These are phyloP conservation scores for Drosophila tsacasi DNA, from an alignment of 1,140 invertebrate genomes.

Conservation along the genomic window DNA sequence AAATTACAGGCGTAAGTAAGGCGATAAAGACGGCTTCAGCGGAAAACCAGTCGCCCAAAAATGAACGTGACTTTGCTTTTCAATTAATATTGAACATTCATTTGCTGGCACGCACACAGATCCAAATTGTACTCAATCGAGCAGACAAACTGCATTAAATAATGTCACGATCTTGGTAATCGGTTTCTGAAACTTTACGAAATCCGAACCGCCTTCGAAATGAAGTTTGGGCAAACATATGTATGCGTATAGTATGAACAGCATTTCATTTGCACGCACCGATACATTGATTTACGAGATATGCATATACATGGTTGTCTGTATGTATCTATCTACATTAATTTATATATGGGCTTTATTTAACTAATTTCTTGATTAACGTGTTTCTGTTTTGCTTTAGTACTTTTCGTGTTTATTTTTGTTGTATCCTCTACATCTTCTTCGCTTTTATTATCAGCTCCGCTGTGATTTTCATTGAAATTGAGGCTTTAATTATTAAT, in stretches of 20 bases:
- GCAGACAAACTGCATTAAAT: conserved; percentile 34
- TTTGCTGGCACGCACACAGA: conserved; percentile 28
- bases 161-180: conserved; percentile 46
- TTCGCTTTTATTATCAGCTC: conserved; percentile 23
- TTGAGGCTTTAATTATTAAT: conserved; percentile 38
- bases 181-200: conserved; percentile 40
- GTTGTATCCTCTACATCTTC: conserved; percentile 16
- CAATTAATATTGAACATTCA: conserved; percentile 43
- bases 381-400: conserved; percentile 46
- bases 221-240: conserved; percentile 26
- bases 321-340: conserved; percentile 7
- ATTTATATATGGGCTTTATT: conserved; percentile 37
- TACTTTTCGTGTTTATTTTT: conserved; percentile 5
- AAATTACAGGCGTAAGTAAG: conserved; percentile 66
- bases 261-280: conserved; percentile 10
- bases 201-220: conserved; percentile 40
- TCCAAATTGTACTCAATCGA: conserved; percentile 24
- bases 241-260: background rate
- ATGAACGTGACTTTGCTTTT: conserved; percentile 50
- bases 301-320: background rate
- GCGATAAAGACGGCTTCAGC: conserved; percentile 47
- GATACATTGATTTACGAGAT: conserved; percentile 17
- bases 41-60: conserved; percentile 59
- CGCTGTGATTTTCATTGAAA: conserved; percentile 26
- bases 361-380: conserved; percentile 59